Evolutionary conservation across 2,888 invertebrate genomes (phyloP).

Genomic region (Drosophila paracracens): DNA sequence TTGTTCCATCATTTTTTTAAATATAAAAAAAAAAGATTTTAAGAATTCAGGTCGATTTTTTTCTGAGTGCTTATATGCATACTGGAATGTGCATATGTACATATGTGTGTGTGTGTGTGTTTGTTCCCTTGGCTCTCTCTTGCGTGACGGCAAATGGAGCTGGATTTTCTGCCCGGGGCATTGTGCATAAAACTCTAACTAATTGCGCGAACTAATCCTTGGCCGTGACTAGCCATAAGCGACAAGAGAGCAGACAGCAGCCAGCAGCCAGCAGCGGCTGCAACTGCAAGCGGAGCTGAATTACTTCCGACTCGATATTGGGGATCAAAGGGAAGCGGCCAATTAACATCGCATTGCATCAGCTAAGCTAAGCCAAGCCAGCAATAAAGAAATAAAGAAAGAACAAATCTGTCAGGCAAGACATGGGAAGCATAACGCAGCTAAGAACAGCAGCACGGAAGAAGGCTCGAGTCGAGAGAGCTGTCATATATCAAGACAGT

Average conservation of each 20-base stretch:
- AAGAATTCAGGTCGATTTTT: background rate
- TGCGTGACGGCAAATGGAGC: conserved; percentile 42
- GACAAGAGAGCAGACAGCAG: background rate
- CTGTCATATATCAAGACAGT: background rate
- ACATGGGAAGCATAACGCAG: conserved; percentile 17
- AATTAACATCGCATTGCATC: conserved; percentile 55
- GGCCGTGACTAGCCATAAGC: conserved; percentile 71
- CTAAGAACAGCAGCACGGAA: background rate
- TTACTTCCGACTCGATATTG: conserved; percentile 36
- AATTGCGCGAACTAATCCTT: conserved; percentile 80
- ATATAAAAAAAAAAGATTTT: background rate
- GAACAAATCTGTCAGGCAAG: conserved; percentile 30
- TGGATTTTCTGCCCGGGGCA: conserved; percentile 45
- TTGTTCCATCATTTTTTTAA: no score
- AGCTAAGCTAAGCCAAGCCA: conserved; percentile 35
- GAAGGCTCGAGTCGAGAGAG: background rate
- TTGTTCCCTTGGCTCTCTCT: conserved; percentile 20
- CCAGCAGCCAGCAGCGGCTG: background rate
- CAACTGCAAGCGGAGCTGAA: conserved; percentile 8
- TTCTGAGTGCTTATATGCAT: background rate
- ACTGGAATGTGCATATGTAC: background rate
- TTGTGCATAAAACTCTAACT: conserved; percentile 65
- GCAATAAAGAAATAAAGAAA: background rate
- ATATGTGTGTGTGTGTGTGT: background rate
- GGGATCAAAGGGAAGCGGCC: conserved; percentile 53